phyloP scores from a whole-genome alignment of 2,888 invertebrate genomes.

The Nomada goodeniana region DNA sequence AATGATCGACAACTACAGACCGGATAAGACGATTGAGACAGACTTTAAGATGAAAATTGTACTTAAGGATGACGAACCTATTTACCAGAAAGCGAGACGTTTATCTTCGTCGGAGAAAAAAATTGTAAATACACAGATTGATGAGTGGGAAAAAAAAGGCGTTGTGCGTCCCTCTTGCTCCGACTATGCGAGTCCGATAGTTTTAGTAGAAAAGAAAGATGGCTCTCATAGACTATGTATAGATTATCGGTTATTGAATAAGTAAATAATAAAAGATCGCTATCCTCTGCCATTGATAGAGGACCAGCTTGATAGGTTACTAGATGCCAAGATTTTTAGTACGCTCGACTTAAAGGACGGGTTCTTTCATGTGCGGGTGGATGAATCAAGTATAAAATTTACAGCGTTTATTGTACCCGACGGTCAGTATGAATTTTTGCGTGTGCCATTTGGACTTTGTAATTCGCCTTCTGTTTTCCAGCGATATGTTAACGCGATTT shows the following conservation, averaged over 20 bases:
- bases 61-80: not conserved
- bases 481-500: no score
- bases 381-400: not conserved
- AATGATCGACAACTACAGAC: not conserved
- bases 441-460: not conserved
- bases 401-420: constrained; percentile 9
- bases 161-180: constrained; percentile 2
- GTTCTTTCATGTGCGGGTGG: constrained; percentile 26
- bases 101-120: not conserved
- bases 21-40: not conserved
- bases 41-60: not conserved
- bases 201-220: not conserved
- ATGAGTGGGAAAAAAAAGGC: not conserved
- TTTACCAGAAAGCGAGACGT: not conserved
- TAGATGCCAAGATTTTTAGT: not conserved
- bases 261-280: not conserved
- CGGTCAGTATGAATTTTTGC: not conserved
- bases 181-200: constrained; percentile 5
- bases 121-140: not conserved
- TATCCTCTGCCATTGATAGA: not conserved
- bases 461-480: no score
- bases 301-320: constrained; percentile 60
- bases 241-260: not conserved
- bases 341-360: constrained; percentile 49
- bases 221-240: not conserved